Evolutionary conservation across 2,113 vertebrate genomes (phyloP), one percentile per base, ranked within the genome.

Genomic region (Bolborhynchus lineola): DNA sequence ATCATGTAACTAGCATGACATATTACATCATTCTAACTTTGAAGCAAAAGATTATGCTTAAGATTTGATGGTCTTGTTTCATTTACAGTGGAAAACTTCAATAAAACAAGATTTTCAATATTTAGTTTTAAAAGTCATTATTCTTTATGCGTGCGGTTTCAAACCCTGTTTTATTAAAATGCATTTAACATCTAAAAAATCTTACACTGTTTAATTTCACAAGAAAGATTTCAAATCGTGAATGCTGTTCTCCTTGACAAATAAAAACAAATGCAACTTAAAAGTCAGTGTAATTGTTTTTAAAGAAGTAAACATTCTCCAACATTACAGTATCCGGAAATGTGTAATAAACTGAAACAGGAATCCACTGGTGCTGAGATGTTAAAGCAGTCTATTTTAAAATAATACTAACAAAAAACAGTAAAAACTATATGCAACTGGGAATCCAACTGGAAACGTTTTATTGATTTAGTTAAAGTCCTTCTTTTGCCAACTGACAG

Each of bases 361-460:
- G 7, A 92, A 78, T 24, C 41, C 23, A 74, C 0, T 63, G 16
- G 37, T 57, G 19, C 24, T 72, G 90, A 85, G 86, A 96, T 82
- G 42, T 87, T 91, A 87, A 86, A 95, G 49, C 10, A 94, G 75
- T 95, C 70, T 95, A 59, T 52, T 96, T 88, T 80, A 12, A 93
- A 94, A 92, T 64, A 68, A 55, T 88, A 94, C 86, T 81, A 90
- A 42, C 21, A 94, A 91, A 93, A 96, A 95, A 75, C 79, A 44
- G 42, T 37, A 42, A 81, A 96, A 96, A 77, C 11, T 46, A 60
- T 64, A 92, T 78, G 29, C 70, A 94, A 72, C 70, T 92, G 84
- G 84, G 92, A 55, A 93, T 29, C 57, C 92, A 94, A 88, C 28
- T 63, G 28, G 13, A 70, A 79, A 55, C 18, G 1, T 79, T 79